Evolutionary conservation across 1,140 invertebrate genomes (phyloP).

Genomic region (Ooceraea biroi): DNA sequence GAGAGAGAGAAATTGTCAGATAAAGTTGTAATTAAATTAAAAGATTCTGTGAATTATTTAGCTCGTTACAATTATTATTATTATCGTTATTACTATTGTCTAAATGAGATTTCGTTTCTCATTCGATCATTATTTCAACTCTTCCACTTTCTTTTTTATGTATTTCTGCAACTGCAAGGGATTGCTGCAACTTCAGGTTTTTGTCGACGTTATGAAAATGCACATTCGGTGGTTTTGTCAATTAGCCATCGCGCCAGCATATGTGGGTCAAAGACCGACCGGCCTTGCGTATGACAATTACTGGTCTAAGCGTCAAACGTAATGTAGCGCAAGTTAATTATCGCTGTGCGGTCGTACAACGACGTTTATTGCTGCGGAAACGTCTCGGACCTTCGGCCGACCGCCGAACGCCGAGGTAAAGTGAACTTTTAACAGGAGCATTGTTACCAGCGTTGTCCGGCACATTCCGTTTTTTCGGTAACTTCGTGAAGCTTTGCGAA

Average conservation of each 20-base stretch:
- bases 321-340: neutral
- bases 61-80: no score
- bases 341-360: neutral
- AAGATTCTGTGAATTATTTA: no score
- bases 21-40: no score
- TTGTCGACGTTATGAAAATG: neutral
- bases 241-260: neutral
- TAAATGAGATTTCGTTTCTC: neutral
- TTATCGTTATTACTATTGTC: no score
- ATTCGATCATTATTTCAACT: no score
- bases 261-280: constrained; percentile 19
- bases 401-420: neutral
- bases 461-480: no score
- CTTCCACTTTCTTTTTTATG: neutral
- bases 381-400: neutral
- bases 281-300: constrained; percentile 36
- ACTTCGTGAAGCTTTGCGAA: neutral
- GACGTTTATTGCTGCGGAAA: neutral
- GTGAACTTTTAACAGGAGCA: neutral
- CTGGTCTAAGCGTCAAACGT: neutral
- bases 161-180: no score
- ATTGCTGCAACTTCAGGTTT: neutral
- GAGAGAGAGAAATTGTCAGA: neutral
- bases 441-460: neutral
- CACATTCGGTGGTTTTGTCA: neutral